These are phyloP conservation scores for Neodon shergylaensis DNA, from an alignment of 2,113 vertebrate species.

Conservation along the genomic window DNA sequence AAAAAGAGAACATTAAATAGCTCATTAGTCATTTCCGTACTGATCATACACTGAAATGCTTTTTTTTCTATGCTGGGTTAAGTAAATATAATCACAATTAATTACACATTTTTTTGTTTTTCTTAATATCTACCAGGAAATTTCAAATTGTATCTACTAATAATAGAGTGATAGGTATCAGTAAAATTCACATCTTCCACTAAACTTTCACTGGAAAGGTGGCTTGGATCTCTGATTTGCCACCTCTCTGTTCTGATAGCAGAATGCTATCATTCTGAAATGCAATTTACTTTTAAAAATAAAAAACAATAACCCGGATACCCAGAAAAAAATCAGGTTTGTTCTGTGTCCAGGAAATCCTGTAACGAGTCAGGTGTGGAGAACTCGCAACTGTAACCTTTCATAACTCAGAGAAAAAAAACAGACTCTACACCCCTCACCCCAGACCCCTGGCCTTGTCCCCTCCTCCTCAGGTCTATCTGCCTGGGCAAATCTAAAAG, in stretches of 20 bases:
- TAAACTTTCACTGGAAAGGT: background rate
- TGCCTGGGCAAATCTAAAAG: background rate
- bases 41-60: background rate
- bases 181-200: background rate
- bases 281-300: background rate
- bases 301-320: background rate
- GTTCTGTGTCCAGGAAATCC: background rate
- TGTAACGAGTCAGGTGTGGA: background rate
- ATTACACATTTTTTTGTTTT: background rate
- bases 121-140: background rate
- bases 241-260: too few relatives aligned
- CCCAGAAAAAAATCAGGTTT: background rate
- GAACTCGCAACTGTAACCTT: background rate
- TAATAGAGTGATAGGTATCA: background rate
- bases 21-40: background rate
- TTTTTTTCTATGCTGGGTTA: background rate
- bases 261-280: background rate
- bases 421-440: background rate
- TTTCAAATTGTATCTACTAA: background rate
- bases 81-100: background rate
- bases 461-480: background rate
- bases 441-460: background rate
- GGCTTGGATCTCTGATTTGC: background rate
- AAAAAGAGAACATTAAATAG: too few relatives aligned
- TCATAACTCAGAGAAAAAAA: slow-evolving; percentile 13